Evolutionary conservation across 2,797 vertebrate genomes (phyloP).

Genomic region (Fistularia tabacaria): DNA sequence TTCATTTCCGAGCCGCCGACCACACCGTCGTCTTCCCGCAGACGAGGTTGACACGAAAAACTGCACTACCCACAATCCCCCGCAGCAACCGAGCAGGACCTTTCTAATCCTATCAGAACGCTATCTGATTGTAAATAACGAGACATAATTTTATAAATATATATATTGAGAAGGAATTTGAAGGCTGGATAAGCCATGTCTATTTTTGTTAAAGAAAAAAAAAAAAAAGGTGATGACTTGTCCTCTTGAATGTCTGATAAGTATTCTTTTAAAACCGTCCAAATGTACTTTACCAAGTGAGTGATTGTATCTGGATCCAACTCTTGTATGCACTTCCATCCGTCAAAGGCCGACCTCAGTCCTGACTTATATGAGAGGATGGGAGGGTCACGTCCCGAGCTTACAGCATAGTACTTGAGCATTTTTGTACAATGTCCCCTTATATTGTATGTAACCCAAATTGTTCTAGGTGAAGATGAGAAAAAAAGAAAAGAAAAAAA

Average conservation of each 20-base stretch:
- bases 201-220: conserved; percentile 83
- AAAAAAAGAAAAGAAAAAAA: conserved; percentile 2
- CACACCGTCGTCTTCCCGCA: conserved; percentile 25
- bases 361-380: conserved; percentile 44
- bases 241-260: conserved; percentile 71
- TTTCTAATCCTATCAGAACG: conserved; percentile 74
- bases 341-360: conserved; percentile 58
- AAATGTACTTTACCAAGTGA: conserved; percentile 66
- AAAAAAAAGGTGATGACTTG: conserved; percentile 59
- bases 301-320: conserved; percentile 71
- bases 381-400: conserved; percentile 49
- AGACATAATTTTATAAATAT: conserved; percentile 80
- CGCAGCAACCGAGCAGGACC: conserved; percentile 60
- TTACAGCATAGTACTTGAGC: conserved; percentile 57
- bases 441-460: conserved; percentile 63
- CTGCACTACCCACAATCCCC: conserved; percentile 70
- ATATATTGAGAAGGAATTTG: conserved; percentile 78
- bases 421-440: conserved; percentile 59
- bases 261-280: conserved; percentile 69
- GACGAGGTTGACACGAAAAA: conserved; percentile 40
- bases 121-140: conserved; percentile 78
- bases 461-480: conserved; percentile 57
- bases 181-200: conserved; percentile 79
- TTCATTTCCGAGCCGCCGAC: conserved; percentile 27
- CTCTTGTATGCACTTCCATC: conserved; percentile 65